A percentile compares a stretch with the other conserved stretches of the same genome.
These are phyloP conservation scores for Amaurobius ferox DNA, from an alignment of 2,888 invertebrate genomes.

Conservation along the genomic window DNA sequence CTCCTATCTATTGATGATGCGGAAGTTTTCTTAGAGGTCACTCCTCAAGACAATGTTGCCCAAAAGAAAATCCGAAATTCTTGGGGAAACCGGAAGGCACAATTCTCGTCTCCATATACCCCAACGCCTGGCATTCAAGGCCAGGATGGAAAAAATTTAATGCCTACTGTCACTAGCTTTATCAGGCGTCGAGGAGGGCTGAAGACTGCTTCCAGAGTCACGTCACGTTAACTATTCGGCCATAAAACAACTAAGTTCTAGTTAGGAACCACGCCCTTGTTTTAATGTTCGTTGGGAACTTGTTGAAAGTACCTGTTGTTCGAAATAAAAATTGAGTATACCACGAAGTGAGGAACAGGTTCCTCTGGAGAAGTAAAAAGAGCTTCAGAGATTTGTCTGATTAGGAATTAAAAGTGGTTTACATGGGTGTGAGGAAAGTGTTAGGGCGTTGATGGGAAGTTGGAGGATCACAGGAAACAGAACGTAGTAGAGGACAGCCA, in stretches of 20 bases:
- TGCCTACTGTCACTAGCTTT: conserved; percentile 13
- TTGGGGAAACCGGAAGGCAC: conserved; percentile 28
- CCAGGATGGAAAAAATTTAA: neutral
- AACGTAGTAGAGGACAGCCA: too few relatives aligned
- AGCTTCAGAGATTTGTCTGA: conserved; percentile 12
- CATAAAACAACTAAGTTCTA: neutral
- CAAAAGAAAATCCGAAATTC: neutral
- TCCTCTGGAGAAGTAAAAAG: neutral
- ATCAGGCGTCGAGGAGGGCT: neutral
- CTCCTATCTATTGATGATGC: conserved; percentile 2
- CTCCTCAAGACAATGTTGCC: neutral
- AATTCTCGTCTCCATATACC: neutral
- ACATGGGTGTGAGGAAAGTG: neutral
- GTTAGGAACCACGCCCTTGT: conserved; percentile 5
- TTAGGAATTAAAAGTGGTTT: conserved; percentile 6
- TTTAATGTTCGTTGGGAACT: conserved; percentile 1
- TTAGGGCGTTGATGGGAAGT: neutral
- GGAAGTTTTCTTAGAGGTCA: conserved; percentile 1
- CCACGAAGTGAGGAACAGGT: conserved; percentile 2
- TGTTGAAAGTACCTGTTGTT: conserved; percentile 1
- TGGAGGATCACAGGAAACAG: too few relatives aligned
- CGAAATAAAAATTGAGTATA: conserved; percentile 2
- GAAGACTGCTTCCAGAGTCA: neutral
- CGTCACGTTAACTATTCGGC: conserved; percentile 1
- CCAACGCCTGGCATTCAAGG: conserved; percentile 22